A percentile compares a stretch with the other conserved stretches of the same genome.
These are phyloP conservation scores for Drosophila kuntzei DNA, from an alignment of 2,888 invertebrate species.

Conservation along the genomic window DNA sequence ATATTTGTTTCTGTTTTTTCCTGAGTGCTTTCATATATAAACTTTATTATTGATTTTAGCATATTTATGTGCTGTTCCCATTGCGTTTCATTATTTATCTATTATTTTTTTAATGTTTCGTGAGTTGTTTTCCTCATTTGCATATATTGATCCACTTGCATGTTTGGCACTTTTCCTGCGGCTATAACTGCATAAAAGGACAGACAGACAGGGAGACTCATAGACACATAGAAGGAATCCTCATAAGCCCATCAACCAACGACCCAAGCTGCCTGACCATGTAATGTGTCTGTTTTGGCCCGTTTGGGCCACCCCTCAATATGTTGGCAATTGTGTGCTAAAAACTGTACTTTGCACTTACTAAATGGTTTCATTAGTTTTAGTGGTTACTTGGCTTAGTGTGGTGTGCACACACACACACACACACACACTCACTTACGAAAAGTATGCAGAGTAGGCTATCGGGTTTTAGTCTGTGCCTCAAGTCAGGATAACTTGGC, in stretches of 20 bases:
- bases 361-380: slow-evolving; percentile 79
- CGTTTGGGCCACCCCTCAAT: slow-evolving; percentile 46
- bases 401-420: too few species aligned
- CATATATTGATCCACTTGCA: slow-evolving; percentile 68
- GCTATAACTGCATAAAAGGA: slow-evolving; percentile 40
- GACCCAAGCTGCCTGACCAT: slow-evolving; percentile 6
- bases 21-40: neutral
- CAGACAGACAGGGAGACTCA: neutral
- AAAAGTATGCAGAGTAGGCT: slow-evolving; percentile 14
- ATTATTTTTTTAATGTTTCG: slow-evolving; percentile 9
- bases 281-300: slow-evolving; percentile 15
- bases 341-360: slow-evolving; percentile 59
- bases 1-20: neutral
- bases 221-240: slow-evolving; percentile 19
- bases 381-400: slow-evolving; percentile 66
- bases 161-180: slow-evolving; percentile 38
- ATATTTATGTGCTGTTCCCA: slow-evolving; percentile 20
- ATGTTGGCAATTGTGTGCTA: slow-evolving; percentile 18
- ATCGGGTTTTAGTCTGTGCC: slow-evolving; percentile 14
- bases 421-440: neutral
- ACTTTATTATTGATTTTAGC: neutral
- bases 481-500: slow-evolving; percentile 12
- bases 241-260: slow-evolving; percentile 40
- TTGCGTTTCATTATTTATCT: slow-evolving; percentile 38
- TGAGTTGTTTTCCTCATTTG: slow-evolving; percentile 45